phyloP scores from a whole-genome alignment of 2,888 invertebrate species.

The Rotaria magnacalcarata region DNA sequence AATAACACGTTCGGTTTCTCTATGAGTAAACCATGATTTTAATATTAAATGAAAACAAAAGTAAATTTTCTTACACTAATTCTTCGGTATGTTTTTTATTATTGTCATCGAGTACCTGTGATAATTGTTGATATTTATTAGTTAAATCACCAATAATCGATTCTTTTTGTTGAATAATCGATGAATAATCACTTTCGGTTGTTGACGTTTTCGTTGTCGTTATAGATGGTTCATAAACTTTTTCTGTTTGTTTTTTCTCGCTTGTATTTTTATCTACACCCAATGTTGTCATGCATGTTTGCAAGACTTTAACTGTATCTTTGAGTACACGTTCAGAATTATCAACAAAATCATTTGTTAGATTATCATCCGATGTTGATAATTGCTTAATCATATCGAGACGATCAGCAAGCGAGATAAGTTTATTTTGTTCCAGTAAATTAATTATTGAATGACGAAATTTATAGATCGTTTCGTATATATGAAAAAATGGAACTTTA shows the following conservation, averaged over 20 bases:
- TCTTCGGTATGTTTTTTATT: not conserved
- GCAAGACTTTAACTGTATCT: conserved; percentile 7
- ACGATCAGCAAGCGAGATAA: not conserved
- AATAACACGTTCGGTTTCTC: not conserved
- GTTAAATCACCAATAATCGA: not conserved
- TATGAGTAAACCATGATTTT: not conserved
- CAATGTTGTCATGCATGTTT: not conserved
- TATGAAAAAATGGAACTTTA: conserved; percentile 27
- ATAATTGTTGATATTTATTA: not conserved
- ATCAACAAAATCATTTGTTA: not conserved
- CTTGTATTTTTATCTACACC: not conserved
- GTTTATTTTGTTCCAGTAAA: conserved; percentile 28
- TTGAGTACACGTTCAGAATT: not conserved
- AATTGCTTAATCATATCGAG: not conserved
- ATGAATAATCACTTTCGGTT: not conserved
- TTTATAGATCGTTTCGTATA: conserved; percentile 2
- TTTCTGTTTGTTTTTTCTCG: not conserved
- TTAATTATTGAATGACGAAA: not conserved
- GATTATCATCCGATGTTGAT: not conserved
- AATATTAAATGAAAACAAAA: not conserved
- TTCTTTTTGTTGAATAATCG: conserved; percentile 7
- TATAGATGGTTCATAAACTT: not conserved
- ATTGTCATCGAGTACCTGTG: not conserved
- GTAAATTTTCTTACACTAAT: not conserved
- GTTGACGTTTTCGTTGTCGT: not conserved